These are phyloP conservation scores for Centropristis striata DNA, from an alignment of 2,113 vertebrate species.

Conservation along the genomic window DNA sequence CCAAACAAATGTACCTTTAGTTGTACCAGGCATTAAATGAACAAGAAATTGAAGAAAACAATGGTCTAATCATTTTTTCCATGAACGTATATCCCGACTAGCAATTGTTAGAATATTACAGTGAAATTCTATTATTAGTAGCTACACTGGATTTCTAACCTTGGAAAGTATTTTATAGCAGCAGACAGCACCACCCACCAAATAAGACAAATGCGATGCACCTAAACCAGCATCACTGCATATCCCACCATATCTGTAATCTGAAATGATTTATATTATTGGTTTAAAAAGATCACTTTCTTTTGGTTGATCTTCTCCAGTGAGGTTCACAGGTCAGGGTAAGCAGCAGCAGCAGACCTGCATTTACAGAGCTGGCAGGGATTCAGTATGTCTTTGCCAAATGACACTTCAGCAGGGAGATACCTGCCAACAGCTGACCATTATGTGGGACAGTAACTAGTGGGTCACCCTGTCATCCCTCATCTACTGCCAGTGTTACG, in stretches of 20 bases:
- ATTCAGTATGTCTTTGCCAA: background rate
- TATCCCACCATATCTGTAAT: background rate
- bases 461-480: background rate
- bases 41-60: too few species aligned
- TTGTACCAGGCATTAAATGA: too few species aligned
- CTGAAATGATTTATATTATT: conserved; percentile 13
- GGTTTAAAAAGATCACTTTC: background rate
- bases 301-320: background rate
- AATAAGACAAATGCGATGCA: background rate
- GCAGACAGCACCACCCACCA: background rate
- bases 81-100: too few species aligned
- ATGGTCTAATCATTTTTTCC: too few species aligned
- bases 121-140: too few species aligned
- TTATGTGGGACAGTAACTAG: background rate
- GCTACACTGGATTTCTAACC: background rate
- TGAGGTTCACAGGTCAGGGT: conserved; percentile 29
- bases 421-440: conserved; percentile 5
- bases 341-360: conserved; percentile 5
- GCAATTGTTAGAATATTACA: background rate
- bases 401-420: background rate
- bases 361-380: background rate
- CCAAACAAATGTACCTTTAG: too few species aligned
- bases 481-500: background rate
- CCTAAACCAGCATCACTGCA: background rate
- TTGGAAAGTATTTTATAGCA: background rate